phyloP scores from a whole-genome alignment of 1,140 invertebrate genomes.

The Leptestheria dahalacensis region DNA sequence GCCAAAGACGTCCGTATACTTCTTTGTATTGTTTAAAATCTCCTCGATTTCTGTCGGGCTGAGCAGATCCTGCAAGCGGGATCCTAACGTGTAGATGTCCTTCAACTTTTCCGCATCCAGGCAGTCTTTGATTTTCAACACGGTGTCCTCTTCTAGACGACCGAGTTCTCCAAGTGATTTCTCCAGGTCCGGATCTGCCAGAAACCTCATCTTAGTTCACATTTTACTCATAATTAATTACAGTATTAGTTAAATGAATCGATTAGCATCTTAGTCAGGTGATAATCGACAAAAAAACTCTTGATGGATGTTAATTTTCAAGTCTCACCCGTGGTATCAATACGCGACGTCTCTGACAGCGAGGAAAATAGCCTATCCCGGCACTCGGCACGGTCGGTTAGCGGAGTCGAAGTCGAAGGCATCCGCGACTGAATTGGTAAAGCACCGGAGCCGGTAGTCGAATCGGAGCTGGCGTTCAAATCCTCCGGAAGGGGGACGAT shows the following conservation, averaged over 20 bases:
- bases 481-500: slow-evolving; percentile 20
- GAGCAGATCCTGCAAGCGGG: slow-evolving; percentile 27
- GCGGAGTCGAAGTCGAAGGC: neutral
- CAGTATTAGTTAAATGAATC: no score
- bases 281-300: no score
- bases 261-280: no score
- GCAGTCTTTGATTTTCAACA: slow-evolving; percentile 23
- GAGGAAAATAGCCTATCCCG: no score
- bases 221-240: no score
- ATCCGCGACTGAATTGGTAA: neutral
- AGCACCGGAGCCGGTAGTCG: no score
- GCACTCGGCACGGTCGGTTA: neutral
- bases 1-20: slow-evolving; percentile 24
- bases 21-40: slow-evolving; percentile 27
- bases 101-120: slow-evolving; percentile 26
- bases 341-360: no score
- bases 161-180: slow-evolving; percentile 8
- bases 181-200: neutral
- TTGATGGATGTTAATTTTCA: no score
- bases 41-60: slow-evolving; percentile 27
- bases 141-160: slow-evolving; percentile 19
- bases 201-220: no score
- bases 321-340: no score
- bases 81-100: slow-evolving; percentile 27
- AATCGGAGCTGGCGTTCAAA: slow-evolving; percentile 10